Base-by-base conservation (phyloP, 2,888 invertebrate species). In the Campoplex nolae region DNA sequence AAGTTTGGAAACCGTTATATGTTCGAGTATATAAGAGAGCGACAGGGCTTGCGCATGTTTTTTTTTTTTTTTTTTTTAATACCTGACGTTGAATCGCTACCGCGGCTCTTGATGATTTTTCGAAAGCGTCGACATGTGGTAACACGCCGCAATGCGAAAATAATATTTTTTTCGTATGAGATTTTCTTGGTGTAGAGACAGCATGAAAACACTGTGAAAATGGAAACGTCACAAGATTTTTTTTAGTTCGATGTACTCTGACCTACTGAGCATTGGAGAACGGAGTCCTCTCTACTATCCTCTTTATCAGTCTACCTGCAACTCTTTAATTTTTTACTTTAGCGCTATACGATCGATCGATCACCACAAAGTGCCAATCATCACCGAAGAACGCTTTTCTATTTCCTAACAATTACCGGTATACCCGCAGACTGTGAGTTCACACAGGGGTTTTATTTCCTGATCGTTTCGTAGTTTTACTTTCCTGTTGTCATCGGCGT, bases 401-500 rank as follows among this genome's bases (percentile, higher is more conserved):
- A 92, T 93, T 92, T 93, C 92, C 92, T 87, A 88, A 84, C 89
- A 92, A 93, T 93, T 91, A 92, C 92, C 92, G 90, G 74, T 68
- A 75, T 79, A 83, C 65, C 75, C 71, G 65, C 79, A 28, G 73
- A 58, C 85, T 78, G 67, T 86, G 87, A 88, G 89, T 89, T 92
- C 90, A 87, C 90, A 87, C 88, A 80, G 89, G 91, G 88, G 89
- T 89, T 88, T 85, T 85, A 88, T 82, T 62, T 78, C 32, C 79
- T 51, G 76, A 58, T 76, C 58, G 79, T 76, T 79, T 67, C 45
- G 68, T 54, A 74, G 74, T 81, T 77, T 76, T 80, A 56, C 51
- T 7, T 23, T 28, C 35, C 70, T 38, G 23, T 28, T 28, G 71
- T 35, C 48, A 48, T 65, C 62, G 28, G 3, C 58, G 28, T 28